Conservation (phyloP, 2,797 vertebrate species). For the Silurus aristotelis region DNA sequence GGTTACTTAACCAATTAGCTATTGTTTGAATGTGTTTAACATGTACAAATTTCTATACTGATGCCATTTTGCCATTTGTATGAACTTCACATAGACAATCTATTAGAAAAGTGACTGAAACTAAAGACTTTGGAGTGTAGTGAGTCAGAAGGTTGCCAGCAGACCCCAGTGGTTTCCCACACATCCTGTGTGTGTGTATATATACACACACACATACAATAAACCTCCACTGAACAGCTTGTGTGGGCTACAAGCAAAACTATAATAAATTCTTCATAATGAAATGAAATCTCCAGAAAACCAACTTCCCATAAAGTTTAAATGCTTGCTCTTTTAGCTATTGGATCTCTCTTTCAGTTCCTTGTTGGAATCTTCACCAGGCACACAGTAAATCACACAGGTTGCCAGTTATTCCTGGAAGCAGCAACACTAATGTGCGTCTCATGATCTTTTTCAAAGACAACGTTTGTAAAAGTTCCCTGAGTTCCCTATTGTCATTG, state of each 20-base stretch:
- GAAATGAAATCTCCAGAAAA: background rate
- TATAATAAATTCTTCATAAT: background rate
- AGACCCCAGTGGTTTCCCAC: conserved; percentile 43
- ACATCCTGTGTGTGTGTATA: conserved; percentile 51
- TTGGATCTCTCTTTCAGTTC: background rate
- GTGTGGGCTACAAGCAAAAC: background rate
- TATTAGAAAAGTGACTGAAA: background rate
- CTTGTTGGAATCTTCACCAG: background rate
- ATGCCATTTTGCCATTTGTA: background rate
- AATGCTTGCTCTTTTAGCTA: background rate
- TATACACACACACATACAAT: background rate
- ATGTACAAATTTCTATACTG: background rate
- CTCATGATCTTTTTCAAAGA: background rate
- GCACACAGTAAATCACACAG: background rate
- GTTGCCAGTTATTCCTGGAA: background rate
- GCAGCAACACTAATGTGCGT: background rate
- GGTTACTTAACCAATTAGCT: background rate
- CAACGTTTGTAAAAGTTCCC: background rate
- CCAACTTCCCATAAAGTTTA: background rate
- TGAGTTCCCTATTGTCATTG: background rate
- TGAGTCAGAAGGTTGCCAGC: conserved; percentile 26
- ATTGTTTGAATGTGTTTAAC: background rate
- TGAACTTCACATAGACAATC: conserved; percentile 5
- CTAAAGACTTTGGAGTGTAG: background rate
- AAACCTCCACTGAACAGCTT: background rate